Conservation (phyloP, 2,888 invertebrate species). For the Tinea trinotella region DNA sequence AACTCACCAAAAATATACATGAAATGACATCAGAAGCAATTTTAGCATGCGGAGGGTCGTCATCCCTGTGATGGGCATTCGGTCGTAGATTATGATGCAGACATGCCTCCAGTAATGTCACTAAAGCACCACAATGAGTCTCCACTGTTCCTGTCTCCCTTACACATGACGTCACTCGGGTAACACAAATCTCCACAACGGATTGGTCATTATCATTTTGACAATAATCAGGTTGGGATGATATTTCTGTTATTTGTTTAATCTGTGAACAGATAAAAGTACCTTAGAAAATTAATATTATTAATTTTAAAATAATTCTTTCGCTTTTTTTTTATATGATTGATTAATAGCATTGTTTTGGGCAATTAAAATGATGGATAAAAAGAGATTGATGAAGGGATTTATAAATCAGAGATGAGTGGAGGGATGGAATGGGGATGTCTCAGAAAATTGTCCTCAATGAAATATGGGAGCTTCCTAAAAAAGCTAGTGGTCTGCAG, state of each 20-base stretch:
- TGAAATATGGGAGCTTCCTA: too few relatives aligned
- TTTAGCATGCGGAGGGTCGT: constrained; percentile 96
- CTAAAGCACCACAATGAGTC: constrained; percentile 86
- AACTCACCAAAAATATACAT: constrained; percentile 90
- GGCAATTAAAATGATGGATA: too few relatives aligned
- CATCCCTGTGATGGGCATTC: constrained; percentile 75
- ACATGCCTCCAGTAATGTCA: constrained; percentile 89
- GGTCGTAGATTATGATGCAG: constrained; percentile 91
- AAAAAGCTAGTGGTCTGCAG: too few relatives aligned
- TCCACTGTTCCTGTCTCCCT: constrained; percentile 91
- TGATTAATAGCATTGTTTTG: too few relatives aligned
- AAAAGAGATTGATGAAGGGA: too few relatives aligned
- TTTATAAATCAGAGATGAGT: too few relatives aligned
- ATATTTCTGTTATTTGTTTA: constrained; percentile 84
- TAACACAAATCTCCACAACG: constrained; percentile 95
- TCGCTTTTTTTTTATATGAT: too few relatives aligned
- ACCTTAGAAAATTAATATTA: not conserved
- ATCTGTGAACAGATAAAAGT: constrained; percentile 58
- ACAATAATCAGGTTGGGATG: constrained; percentile 85
- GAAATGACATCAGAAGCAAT: constrained; percentile 96
- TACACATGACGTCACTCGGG: constrained; percentile 90
- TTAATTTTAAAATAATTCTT: too few relatives aligned
- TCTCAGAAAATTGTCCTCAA: too few relatives aligned
- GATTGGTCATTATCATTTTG: constrained; percentile 94
- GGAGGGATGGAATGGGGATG: too few relatives aligned